These are phyloP conservation scores for Sericinus montela DNA, from an alignment of 2,888 invertebrate genomes.

Conservation along the genomic window DNA sequence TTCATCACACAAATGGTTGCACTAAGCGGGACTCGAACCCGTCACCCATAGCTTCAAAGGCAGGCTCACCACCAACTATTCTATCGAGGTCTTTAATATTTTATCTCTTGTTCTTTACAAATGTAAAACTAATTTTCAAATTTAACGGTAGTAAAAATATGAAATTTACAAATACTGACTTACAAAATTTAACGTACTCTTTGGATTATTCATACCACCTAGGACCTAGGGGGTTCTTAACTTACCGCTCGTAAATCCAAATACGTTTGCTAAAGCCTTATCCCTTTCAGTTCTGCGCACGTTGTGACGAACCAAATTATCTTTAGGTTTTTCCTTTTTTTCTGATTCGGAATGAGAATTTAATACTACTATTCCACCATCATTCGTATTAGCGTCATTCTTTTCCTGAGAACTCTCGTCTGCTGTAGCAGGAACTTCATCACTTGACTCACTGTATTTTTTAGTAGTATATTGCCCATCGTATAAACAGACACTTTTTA, in stretches of 20 bases:
- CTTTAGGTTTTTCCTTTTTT: conserved; percentile 22
- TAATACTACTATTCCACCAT: conserved; percentile 37
- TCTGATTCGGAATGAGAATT: conserved; percentile 48
- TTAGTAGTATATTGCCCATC: conserved; percentile 45
- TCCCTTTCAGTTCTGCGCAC: conserved; percentile 35
- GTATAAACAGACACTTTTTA: conserved; percentile 56
- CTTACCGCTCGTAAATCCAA: conserved; percentile 68
- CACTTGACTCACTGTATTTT: conserved; percentile 40
- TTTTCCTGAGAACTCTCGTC: conserved; percentile 12
- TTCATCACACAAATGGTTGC: too few species aligned
- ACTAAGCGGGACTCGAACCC: too few species aligned
- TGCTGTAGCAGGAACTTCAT: conserved; percentile 28
- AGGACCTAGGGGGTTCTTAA: conserved; percentile 27
- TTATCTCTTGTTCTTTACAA: too few species aligned
- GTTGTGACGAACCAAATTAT: conserved; percentile 15
- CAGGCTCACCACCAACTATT: too few species aligned
- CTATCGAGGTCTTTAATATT: too few species aligned
- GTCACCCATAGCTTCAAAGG: too few species aligned
- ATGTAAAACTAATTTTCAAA: too few species aligned
- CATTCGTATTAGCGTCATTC: conserved; percentile 19
- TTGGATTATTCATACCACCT: conserved; percentile 10
- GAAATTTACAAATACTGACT: too few species aligned
- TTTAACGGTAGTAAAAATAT: too few species aligned
- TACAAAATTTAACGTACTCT: too few species aligned
- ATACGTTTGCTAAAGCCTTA: conserved; percentile 49